Evolutionary conservation across 2,888 invertebrate species (phyloP).

Genomic region (Suillia variegata): DNA sequence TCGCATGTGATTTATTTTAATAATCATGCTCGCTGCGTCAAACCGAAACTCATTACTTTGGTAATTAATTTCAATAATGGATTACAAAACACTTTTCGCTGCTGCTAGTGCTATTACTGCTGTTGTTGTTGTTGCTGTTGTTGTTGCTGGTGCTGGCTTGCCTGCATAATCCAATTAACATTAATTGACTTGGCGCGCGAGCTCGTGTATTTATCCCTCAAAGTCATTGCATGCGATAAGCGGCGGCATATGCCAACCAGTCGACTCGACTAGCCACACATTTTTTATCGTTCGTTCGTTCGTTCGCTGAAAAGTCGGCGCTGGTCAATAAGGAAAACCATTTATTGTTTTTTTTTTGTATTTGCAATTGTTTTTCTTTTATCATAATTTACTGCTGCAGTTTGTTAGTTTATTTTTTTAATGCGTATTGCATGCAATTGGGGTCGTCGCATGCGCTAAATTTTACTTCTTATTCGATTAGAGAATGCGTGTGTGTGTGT

Average conservation of each 20-base stretch:
- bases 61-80: constrained; percentile 35
- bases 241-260: background rate
- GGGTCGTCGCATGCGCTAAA: background rate
- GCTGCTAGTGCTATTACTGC: background rate
- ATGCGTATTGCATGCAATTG: background rate
- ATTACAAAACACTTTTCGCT: constrained; percentile 26
- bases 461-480: background rate
- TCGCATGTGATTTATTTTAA: too few relatives aligned
- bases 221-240: background rate
- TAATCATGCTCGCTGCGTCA: too few relatives aligned
- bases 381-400: background rate
- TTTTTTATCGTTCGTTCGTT: background rate
- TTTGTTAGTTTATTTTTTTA: background rate
- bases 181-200: constrained; percentile 31
- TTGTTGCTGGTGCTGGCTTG: constrained; percentile 1
- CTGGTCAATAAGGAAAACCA: constrained; percentile 5
- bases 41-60: background rate
- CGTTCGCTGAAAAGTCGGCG: background rate
- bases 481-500: background rate
- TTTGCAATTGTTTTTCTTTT: background rate
- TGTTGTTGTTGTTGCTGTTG: background rate
- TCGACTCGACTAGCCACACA: too few relatives aligned
- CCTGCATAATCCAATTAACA: constrained; percentile 33
- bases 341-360: constrained; percentile 1
- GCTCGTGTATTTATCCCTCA: constrained; percentile 11